Evolutionary conservation across 2,888 invertebrate species (phyloP).

Genomic region (Diploptera punctata): DNA sequence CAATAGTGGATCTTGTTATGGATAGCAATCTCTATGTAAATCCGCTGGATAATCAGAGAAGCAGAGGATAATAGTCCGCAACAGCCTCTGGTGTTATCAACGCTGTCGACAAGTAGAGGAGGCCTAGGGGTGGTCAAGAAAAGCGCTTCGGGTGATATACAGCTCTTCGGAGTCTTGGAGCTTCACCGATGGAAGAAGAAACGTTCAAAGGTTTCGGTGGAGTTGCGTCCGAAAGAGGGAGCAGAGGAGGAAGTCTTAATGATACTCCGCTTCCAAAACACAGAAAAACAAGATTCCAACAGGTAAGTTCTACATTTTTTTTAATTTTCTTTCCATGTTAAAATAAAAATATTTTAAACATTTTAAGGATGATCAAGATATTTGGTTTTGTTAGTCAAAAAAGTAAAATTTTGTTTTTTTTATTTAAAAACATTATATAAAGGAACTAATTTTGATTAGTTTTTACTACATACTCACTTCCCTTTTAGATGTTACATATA

Average conservation of each 20-base stretch:
- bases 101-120: too few relatives aligned
- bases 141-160: conserved; percentile 81
- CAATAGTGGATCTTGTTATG: conserved; percentile 57
- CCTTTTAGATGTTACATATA: too few relatives aligned
- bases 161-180: conserved; percentile 69
- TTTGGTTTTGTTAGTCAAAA: too few relatives aligned
- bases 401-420: too few relatives aligned
- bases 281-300: conserved; percentile 85
- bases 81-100: conserved; percentile 15
- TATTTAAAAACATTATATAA: too few relatives aligned
- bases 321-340: too few relatives aligned
- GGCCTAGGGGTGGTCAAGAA: conserved; percentile 66
- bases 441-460: too few relatives aligned
- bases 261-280: conserved; percentile 78
- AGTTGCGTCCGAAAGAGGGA: conserved; percentile 55
- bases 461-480: too few relatives aligned
- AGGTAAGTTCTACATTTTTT: conserved; percentile 59
- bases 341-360: too few relatives aligned
- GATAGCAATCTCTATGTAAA: conserved; percentile 88
- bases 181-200: conserved; percentile 65
- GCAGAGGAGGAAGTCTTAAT: conserved; percentile 65
- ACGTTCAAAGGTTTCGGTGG: conserved; percentile 58
- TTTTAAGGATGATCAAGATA: too few relatives aligned
- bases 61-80: conserved; percentile 28
- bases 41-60: conserved; percentile 78